phyloP scores from a whole-genome alignment of 2,797 vertebrate species.

The Danionella dracula region DNA sequence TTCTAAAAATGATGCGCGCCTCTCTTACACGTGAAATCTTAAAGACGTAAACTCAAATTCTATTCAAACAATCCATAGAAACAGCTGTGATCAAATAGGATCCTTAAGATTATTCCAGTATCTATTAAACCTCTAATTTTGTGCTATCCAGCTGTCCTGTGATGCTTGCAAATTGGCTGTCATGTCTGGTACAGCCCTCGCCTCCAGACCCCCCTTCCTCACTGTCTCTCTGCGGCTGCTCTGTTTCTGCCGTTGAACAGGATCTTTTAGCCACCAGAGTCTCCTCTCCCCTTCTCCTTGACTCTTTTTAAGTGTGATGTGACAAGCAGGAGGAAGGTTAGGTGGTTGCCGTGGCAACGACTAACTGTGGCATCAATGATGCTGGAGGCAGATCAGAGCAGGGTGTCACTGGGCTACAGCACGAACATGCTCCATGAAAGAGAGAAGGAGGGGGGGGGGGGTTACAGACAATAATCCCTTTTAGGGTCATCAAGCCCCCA shows the following conservation, averaged over 20 bases:
- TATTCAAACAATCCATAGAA: too few species aligned
- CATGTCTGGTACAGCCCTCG: conserved; percentile 42
- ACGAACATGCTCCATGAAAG: conserved; percentile 9
- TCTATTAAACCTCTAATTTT: too few species aligned
- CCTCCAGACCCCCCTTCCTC: conserved; percentile 18
- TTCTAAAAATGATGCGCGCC: too few species aligned
- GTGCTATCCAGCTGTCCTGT: not conserved
- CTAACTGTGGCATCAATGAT: conserved; percentile 63
- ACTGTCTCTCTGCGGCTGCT: not conserved
- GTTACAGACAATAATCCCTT: conserved; percentile 52
- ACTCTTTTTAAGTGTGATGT: conserved; percentile 62
- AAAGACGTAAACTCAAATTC: too few species aligned
- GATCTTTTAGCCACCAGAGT: too few species aligned
- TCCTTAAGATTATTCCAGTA: too few species aligned
- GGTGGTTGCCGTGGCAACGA: conserved; percentile 76
- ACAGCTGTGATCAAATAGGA: too few species aligned
- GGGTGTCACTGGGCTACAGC: conserved; percentile 67
- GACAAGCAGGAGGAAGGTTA: conserved; percentile 59
- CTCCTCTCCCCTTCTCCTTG: conserved; percentile 3
- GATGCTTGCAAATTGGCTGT: conserved; percentile 41
- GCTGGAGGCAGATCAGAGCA: conserved; percentile 66
- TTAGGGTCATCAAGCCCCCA: conserved; percentile 10
- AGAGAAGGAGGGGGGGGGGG: conserved; percentile 46
- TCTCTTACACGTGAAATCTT: too few species aligned
- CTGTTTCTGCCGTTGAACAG: not conserved